Evolutionary conservation across 2,888 invertebrate genomes (phyloP), one percentile per base, ranked within the genome.

Genomic region (Clanis bilineata): DNA sequence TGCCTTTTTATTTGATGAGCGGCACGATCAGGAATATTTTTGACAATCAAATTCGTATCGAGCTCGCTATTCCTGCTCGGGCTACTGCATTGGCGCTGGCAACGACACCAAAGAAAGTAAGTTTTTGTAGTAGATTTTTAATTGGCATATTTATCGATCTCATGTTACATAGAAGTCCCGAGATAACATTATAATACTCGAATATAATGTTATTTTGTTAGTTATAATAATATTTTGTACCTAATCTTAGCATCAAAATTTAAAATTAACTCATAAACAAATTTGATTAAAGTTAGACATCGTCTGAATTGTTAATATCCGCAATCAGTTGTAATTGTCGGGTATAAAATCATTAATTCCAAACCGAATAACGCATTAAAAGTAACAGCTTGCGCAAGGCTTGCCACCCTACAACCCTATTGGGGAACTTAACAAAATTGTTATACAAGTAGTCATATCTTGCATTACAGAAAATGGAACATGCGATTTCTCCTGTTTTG

Each of bases 341-440:
- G 82, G 74, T 83, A 85, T 91, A 90, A 90, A 91, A 90, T 90
- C 89, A 90, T 91, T 90, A 90, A 92, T 90, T 90, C 80, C 74
- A 75, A 89, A 87, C 88, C 85, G 83, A 89, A 90, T 85, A 88
- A 83, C 88, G 76, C 91, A 90, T 92, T 91, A 90, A 91, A 91
- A 86, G 91, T 91, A 91, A 91, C 90, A 91, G 90, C 91, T 90
- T 88, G 90, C 74, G 78, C 77, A 74, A 76, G 77, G 76, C 76
- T 79, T 78, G 74, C 73, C 74, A 68, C 71, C 62, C 58, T 57
- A 58, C 58, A 66, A 66, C 47, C 58, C 23, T 38, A 36, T 7
- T 10, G 41, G 41, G 18, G 41, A 41, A 41, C 51, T 51, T 41
- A 18, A 47, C 44, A 18, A 18, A 41, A 41, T 41, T 41, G 12